Evolutionary conservation across 2,888 invertebrate species (phyloP), one percentile per base, ranked within the genome.

Genomic region (Esperia sulphurella): DNA sequence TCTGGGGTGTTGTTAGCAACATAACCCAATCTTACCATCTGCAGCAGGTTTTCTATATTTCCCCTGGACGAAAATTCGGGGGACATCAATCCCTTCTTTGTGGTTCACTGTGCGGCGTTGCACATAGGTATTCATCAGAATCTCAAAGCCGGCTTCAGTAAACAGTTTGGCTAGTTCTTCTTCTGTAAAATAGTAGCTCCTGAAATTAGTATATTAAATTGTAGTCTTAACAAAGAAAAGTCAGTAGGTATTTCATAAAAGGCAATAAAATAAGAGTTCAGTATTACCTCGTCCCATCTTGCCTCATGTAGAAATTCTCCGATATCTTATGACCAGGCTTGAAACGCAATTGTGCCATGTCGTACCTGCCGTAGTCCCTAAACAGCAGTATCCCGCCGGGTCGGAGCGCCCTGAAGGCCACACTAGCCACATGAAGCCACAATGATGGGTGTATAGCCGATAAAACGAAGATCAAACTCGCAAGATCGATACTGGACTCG

Each of bases 281-380:
- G 43, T 41, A 9, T 42, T 73, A 94, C 92, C 97, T 93, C 0
- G 98, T 99, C 0, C 98, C 98, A 92, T 99, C 99, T 79, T 98
- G 98, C 13, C 99, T 89, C 91, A 97, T 95, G 74, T 99, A 99
- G 63, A 98, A 95, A 74, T 97, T 96, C 3, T 98, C 97, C 0
- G 93, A 82, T 44, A 99, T 95, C 79, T 98, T 98, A 71, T 96
- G 94, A 0, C 98, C 98, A 0, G 97, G 93, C 54, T 96, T 95
- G 75, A 99, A 99, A 33, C 99, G 91, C 44, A 99, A 72, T 88
- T 98, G 98, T 0, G 99, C 97, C 95, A 98, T 97, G 76, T 99
- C 99, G 69, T 97, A 95, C 0, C 97, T 86, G 0, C 97, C 99
- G 79, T 99, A 99, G 81, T 99, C 99, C 53, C 99, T 87, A 59